Percentiles rank a stretch among this genome's conserved stretches.
These are phyloP conservation scores for Calameuta idolon DNA, from an alignment of 2,888 invertebrate species.

Conservation along the genomic window DNA sequence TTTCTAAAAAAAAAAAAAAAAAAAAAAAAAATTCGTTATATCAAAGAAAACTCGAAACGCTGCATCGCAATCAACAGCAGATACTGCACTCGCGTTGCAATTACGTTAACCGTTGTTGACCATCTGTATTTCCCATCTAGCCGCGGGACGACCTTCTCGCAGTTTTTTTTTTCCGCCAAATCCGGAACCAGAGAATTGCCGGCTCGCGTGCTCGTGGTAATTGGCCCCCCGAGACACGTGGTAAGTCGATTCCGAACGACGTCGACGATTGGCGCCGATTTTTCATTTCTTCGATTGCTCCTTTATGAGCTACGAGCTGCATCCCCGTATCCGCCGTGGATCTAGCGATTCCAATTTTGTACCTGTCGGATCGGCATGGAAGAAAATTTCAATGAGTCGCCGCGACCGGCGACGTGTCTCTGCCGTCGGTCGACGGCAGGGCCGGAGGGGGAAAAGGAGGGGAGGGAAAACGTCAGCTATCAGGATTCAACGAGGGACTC, in stretches of 20 bases:
- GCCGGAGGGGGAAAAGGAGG: no score
- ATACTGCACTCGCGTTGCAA: neutral
- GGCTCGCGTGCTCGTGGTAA: neutral
- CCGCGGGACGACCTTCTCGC: neutral
- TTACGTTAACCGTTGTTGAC: neutral
- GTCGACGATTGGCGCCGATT: neutral
- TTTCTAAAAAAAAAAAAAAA: neutral
- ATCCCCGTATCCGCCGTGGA: no score
- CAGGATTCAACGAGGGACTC: slow-evolving; percentile 1
- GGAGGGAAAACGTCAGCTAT: neutral
- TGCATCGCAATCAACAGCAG: neutral
- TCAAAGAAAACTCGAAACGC: neutral
- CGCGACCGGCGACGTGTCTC: neutral
- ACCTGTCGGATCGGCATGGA: neutral
- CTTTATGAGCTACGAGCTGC: neutral
- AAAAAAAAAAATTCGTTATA: neutral
- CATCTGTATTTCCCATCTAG: neutral
- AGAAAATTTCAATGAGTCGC: neutral
- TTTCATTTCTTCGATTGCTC: neutral
- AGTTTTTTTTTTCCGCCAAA: neutral
- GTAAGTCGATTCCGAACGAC: neutral
- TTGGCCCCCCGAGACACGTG: neutral
- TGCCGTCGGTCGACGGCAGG: neutral
- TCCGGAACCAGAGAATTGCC: neutral
- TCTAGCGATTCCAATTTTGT: neutral